Evolutionary conservation across 2,797 vertebrate species (phyloP), one percentile per base, ranked within the genome.

Genomic region (Pseudomugil gertrudae): DNA sequence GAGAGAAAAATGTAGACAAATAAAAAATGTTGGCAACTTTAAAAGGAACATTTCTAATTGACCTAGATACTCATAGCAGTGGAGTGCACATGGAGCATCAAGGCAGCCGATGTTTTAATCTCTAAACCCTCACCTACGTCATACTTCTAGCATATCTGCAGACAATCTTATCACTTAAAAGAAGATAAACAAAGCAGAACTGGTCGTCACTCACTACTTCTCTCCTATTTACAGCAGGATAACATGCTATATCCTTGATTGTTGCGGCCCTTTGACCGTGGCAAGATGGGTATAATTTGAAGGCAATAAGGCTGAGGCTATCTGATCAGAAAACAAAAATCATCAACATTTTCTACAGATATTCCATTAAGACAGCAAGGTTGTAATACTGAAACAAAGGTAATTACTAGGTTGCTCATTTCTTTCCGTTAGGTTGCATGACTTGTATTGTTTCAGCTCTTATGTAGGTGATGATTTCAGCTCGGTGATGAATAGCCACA

Each of bases 121-220:
- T 54, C 73, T 78, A 76, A 79, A 82, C 74, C 73, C 69, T 76
- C 59, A 47, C 58, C 74, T 62, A 74, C 72, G 35, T 81, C 80
- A 84, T 72, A 33, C 32, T 71, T 9, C 51, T 61, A 68, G 63
- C 38, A 76, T 85, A 87, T 87, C 86, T 52, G 76, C 83, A 84
- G 84, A 85, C 81, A 80, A 86, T 88, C 83, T 84, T 84, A 89
- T 88, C 83, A 27, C 36, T 3, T 6, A 33, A 26, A 59, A 15
- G 38, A 76, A 84, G 68, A 72, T 58, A 57, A 74, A 62, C 74
- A 75, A 69, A 62, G 78, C 64, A 76, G 64, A n/a, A 2, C 43
- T 75, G 76, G 80, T 57, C 69, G 80, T 54, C 30, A 23, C 69
- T 85, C 66, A 38, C 38, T 70, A 52, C 56, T 60, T 80, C 63